Evolutionary conservation across 1,140 invertebrate genomes (phyloP).

Genomic region (Halesus radiatus): DNA sequence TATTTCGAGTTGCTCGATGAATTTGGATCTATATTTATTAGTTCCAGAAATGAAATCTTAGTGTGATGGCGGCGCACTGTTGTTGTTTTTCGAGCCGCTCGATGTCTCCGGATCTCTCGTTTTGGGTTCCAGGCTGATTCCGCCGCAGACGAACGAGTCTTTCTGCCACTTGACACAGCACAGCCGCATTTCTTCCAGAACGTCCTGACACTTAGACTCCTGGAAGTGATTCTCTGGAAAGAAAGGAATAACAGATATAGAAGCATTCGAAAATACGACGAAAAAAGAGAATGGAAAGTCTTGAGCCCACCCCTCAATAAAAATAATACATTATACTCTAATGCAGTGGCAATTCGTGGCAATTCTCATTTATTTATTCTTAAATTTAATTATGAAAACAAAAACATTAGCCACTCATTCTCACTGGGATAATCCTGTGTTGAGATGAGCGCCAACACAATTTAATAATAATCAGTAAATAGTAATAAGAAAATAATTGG

Average conservation of each 20-base stretch:
- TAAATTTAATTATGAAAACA: too few relatives aligned
- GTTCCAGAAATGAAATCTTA: constrained; percentile 63
- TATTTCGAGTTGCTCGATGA: neutral
- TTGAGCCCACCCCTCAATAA: too few relatives aligned
- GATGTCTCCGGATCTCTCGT: neutral
- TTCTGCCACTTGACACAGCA: constrained; percentile 76
- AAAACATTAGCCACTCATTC: too few relatives aligned
- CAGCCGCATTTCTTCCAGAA: constrained; percentile 75
- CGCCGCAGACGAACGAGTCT: constrained; percentile 75
- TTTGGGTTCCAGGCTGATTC: constrained; percentile 71
- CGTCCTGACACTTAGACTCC: constrained; percentile 72
- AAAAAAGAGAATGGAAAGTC: too few relatives aligned
- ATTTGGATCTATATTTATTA: neutral
- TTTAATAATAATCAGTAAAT: too few relatives aligned
- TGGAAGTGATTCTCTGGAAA: constrained; percentile 77
- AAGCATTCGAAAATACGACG: too few relatives aligned
- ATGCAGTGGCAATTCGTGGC: too few relatives aligned
- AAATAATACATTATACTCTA: too few relatives aligned
- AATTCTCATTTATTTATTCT: too few relatives aligned
- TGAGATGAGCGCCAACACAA: too few relatives aligned
- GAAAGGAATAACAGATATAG: constrained; percentile 16
- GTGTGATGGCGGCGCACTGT: neutral
- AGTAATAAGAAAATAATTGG: too few relatives aligned
- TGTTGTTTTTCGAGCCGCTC: neutral
- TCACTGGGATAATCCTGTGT: too few relatives aligned